Base-by-base conservation (phyloP, 2,797 vertebrate genomes). In the Scolopax rusticola region DNA sequence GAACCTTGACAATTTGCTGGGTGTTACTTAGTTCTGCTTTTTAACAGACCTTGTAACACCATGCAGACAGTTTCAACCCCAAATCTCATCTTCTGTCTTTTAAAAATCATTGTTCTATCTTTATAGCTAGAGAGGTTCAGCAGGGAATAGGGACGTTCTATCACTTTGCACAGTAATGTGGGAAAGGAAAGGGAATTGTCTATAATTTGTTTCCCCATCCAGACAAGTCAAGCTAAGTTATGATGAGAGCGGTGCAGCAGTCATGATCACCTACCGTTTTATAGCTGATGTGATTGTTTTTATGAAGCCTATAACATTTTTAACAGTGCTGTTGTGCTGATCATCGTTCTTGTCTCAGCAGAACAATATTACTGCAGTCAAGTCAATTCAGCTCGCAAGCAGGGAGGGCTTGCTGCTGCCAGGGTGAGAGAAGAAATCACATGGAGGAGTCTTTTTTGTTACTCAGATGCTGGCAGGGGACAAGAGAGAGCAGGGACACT, bases 261-360 rank as follows among this genome's bases (percentile, higher is more conserved):
- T 96, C 93, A 96, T 97, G 97, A 97, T 98, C 97, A 97, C 97
- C 97, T 97, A 94, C 96, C 47, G 27, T 97, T 98, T 98, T 97
- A 97, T 96, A 96, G 97, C 92, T 86, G 95, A 97, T 97, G 90
- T 93, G 97, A 98, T 97, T 97, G 94, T 97, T 97, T 98, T 98
- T 98, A 98, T 98, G 97, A 97, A 94, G 95, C 75, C 96, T 96
- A 81, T 98, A 97, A 97, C 15, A 28, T 95, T 97, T 97, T 96
- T 97, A 98, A 98, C 32, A 27, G 85, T 69, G 60, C 95, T 78
- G 90, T 95, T 96, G 73, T 97, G 97, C 95, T 95, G 93, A 97
- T 97, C 95, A 70, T 70, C 1, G 84, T 91, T 97, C 91, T 97
- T 94, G 83, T 97, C 95, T 97, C 95, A 97, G 97, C 93, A 95